Evolutionary conservation across 2,888 invertebrate species (phyloP).

Genomic region (Dysmachus trigonus): DNA sequence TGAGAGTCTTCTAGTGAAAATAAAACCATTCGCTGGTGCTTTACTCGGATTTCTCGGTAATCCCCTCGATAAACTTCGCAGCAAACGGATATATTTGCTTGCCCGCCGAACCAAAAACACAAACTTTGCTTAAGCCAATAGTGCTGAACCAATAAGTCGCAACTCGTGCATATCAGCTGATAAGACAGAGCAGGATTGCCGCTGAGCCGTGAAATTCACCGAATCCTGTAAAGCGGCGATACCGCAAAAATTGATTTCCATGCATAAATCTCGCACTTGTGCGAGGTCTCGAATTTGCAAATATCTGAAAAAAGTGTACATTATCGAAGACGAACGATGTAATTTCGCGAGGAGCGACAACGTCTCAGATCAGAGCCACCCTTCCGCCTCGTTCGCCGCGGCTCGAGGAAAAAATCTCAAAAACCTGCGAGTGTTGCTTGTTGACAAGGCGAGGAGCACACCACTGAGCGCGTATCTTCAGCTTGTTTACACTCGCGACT

Average conservation of each 20-base stretch:
- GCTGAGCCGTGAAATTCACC: slow-evolving; percentile 9
- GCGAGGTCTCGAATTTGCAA: slow-evolving; percentile 18
- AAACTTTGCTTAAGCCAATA: slow-evolving; percentile 24
- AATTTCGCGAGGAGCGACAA: not conserved
- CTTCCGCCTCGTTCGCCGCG: not conserved
- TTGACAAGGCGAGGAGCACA: slow-evolving; percentile 5
- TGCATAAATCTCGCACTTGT: not conserved
- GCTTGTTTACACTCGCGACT: not conserved
- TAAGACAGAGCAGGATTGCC: slow-evolving; percentile 1
- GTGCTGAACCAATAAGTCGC: slow-evolving; percentile 29
- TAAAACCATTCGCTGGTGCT: not conserved
- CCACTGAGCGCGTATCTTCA: not conserved
- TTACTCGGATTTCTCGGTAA: not conserved
- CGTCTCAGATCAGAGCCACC: not conserved
- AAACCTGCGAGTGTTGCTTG: slow-evolving; percentile 12
- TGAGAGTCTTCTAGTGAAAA: not conserved
- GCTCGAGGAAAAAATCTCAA: not conserved
- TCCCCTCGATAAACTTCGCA: not conserved
- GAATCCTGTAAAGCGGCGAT: slow-evolving; percentile 25
- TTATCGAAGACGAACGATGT: slow-evolving; percentile 27
- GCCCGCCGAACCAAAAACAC: not conserved
- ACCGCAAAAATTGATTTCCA: slow-evolving; percentile 33
- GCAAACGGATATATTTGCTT: not conserved
- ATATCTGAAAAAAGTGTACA: slow-evolving; percentile 22
- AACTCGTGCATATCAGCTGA: slow-evolving; percentile 36